A percentile compares a stretch with the other conserved stretches of the same genome.
Evolutionary conservation across 2,888 invertebrate species (phyloP).

Genomic region (Luffia ferchaultella): DNA sequence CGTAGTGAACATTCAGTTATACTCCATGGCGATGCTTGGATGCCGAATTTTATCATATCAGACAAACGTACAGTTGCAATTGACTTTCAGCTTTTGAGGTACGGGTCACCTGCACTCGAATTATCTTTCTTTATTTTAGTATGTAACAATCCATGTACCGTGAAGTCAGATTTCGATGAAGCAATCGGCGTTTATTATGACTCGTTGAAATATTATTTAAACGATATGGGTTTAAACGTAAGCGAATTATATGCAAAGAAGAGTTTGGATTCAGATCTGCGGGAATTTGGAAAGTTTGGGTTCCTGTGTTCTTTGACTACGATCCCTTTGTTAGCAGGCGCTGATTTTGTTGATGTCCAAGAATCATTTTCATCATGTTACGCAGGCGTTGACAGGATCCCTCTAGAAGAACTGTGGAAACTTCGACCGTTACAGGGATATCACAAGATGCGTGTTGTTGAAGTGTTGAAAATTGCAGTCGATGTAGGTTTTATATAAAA

Average conservation of each 20-base stretch:
- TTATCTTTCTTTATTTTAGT: conserved; percentile 25
- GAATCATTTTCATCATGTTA: conserved; percentile 20
- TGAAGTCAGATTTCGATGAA: conserved; percentile 25
- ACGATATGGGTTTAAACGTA: conserved; percentile 28
- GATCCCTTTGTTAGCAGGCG: conserved; percentile 26
- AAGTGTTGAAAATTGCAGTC: conserved; percentile 28
- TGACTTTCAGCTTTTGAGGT: conserved; percentile 34
- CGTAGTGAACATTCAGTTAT: conserved; percentile 23
- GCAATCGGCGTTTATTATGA: conserved; percentile 27
- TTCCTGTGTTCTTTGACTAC: conserved; percentile 25
- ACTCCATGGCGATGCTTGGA: conserved; percentile 38
- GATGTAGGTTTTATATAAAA: conserved; percentile 18
- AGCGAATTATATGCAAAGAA: conserved; percentile 23
- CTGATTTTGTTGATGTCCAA: conserved; percentile 25
- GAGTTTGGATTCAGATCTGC: conserved; percentile 26
- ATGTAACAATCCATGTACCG: conserved; percentile 20
- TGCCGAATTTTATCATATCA: conserved; percentile 29
- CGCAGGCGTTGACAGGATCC: conserved; percentile 23
- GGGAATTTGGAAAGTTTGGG: conserved; percentile 29
- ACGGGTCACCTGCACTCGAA: conserved; percentile 29
- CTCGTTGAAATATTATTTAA: conserved; percentile 24
- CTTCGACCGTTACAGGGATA: conserved; percentile 24
- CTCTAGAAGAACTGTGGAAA: conserved; percentile 30
- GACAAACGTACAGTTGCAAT: conserved; percentile 25
- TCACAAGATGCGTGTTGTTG: conserved; percentile 26